Conservation (phyloP, 2,113 vertebrate genomes). For the Peromyscus californicus region DNA sequence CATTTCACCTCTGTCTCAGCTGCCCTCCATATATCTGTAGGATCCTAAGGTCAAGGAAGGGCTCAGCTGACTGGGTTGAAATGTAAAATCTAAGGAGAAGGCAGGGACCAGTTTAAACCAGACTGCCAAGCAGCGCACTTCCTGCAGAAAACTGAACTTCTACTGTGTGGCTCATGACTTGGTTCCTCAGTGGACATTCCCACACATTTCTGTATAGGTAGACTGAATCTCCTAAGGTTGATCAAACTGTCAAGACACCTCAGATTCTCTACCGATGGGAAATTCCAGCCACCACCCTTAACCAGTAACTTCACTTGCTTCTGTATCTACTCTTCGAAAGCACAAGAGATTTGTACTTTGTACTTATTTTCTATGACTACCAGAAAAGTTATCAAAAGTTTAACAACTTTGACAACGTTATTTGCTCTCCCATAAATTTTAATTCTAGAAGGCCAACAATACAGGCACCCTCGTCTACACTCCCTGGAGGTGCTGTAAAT, state of each 20-base stretch:
- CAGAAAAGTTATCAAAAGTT: background rate
- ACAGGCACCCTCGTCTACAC: background rate
- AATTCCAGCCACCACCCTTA: background rate
- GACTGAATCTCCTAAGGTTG: background rate
- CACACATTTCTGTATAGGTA: background rate
- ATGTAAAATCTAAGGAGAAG: conserved; percentile 2
- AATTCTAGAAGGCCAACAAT: background rate
- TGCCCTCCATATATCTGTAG: conserved; percentile 34
- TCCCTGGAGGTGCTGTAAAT: background rate
- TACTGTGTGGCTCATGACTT: background rate
- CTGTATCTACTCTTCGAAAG: background rate
- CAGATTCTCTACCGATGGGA: background rate
- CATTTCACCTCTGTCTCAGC: background rate
- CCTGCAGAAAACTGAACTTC: conserved; percentile 2
- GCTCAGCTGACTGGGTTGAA: background rate
- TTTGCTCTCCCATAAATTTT: background rate
- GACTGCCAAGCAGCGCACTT: background rate
- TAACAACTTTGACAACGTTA: background rate
- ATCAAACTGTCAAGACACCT: background rate
- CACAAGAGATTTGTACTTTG: background rate
- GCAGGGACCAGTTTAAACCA: background rate
- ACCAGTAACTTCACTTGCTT: background rate
- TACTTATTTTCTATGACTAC: background rate
- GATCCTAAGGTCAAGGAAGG: background rate
- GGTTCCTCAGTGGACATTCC: background rate